Base-by-base conservation (phyloP, 1,140 invertebrate genomes). In the Drosophila nigrodunni region DNA sequence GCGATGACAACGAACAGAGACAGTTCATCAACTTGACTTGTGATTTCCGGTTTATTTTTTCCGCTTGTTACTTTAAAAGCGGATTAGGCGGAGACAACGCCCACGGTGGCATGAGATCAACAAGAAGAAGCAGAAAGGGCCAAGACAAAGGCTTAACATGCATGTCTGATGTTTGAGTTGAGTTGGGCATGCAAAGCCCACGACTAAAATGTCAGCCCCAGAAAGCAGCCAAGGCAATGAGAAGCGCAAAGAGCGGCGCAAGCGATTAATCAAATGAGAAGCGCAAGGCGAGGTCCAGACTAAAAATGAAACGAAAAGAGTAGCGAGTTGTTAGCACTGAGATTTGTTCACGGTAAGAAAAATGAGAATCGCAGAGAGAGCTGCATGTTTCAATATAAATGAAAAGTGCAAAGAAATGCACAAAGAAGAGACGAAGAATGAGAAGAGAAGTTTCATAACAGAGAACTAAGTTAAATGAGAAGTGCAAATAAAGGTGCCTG, bases 21-120 rank as follows among this genome's bases (percentile, higher is more conserved):
- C 83, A 88, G 83, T 89, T 88, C 83, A 88, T 88, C 83, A 88
- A 88, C 77, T 88, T 88, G 83, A 88, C 83, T 88, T 88, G 83
- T 88, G 83, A 88, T 88, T 88, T 88, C 83, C 83, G 85, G 83
- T 88, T 87, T 87, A 69, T 57, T 69, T 64, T 47, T 71, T 60
- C 43, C 52, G 21, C 66, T 66, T 55, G 57, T 87, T 74, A 82
- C 80, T 83, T 80, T 83, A 89, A 88, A 87, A 88, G 83, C 83
- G 83, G 83, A 88, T 88, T 88, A 88, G 85, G 85, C 83, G 54
- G 66, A 74, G 80, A 87, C 83, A 82, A 88, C 83, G 83, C 83
- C 83, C 80, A 83, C 85, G 82, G 82, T 87, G 79, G 82, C 72
- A 87, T 80, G 64, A 62, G 57, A 13, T 43, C 25, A 30, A 47